Percentiles rank a stretch among this genome's conserved stretches.
Conservation (phyloP, 1,140 invertebrate species). For the Zaprionus gabonicus region DNA sequence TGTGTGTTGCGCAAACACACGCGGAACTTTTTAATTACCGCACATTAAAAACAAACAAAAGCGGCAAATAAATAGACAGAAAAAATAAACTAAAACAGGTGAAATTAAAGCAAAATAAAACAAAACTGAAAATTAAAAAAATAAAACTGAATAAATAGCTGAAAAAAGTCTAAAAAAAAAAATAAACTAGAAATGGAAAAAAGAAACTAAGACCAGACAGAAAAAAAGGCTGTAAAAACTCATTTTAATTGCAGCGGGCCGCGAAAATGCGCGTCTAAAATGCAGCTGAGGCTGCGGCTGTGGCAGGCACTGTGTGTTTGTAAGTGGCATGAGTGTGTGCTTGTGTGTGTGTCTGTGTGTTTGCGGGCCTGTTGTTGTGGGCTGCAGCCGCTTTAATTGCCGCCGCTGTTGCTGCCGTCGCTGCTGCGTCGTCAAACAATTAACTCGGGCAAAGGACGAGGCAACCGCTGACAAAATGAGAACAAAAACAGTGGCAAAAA, state of each 20-base stretch:
- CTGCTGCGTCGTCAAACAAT: slow-evolving; percentile 59
- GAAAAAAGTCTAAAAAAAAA: too few species aligned
- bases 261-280: slow-evolving; percentile 15
- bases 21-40: slow-evolving; percentile 67
- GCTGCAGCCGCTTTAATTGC: slow-evolving; percentile 63
- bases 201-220: not conserved
- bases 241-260: slow-evolving; percentile 57
- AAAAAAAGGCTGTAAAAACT: slow-evolving; percentile 39
- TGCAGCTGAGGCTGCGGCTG: slow-evolving; percentile 15
- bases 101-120: slow-evolving; percentile 13
- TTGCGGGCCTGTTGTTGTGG: slow-evolving; percentile 27
- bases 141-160: not conserved
- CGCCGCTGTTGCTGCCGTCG: slow-evolving; percentile 15
- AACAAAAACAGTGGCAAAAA: slow-evolving; percentile 22
- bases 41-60: slow-evolving; percentile 72
- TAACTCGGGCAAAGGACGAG: slow-evolving; percentile 54
- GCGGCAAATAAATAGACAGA: not conserved
- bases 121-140: not conserved
- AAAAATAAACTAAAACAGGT: not conserved
- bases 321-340: not conserved
- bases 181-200: too few species aligned
- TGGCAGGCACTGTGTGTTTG: not conserved
- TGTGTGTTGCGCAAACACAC: slow-evolving; percentile 3
- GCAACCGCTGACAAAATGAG: slow-evolving; percentile 22
- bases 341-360: not conserved